Conservation (phyloP, 2,797 vertebrate genomes). For the Sebastes iracundus region DNA sequence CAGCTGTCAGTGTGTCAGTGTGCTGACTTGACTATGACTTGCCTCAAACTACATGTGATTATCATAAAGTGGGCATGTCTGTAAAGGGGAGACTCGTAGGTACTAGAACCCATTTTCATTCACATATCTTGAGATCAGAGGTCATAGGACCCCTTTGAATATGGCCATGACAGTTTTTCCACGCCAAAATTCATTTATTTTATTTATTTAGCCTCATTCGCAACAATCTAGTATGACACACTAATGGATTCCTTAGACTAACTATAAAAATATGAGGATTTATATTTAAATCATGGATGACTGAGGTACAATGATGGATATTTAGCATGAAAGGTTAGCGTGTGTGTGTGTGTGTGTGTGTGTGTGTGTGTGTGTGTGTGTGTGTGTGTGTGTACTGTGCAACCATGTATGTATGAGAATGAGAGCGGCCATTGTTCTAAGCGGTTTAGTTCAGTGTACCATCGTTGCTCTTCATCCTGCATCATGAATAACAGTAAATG, state of each 20-base stretch:
- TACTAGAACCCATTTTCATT: too few relatives aligned
- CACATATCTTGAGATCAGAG: too few relatives aligned
- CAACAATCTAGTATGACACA: too few relatives aligned
- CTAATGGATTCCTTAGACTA: neutral
- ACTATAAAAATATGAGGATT: neutral
- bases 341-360: neutral
- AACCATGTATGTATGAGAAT: slow-evolving; percentile 13
- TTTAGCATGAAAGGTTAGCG: neutral
- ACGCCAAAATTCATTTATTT: too few relatives aligned
- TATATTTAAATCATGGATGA: slow-evolving; percentile 1
- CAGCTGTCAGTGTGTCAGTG: too few relatives aligned
- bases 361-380: neutral
- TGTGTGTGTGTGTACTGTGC: neutral
- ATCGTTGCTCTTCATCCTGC: neutral
- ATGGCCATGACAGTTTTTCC: too few relatives aligned
- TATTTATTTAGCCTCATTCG: too few relatives aligned
- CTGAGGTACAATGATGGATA: neutral
- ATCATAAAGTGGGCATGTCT: too few relatives aligned
- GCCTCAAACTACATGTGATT: too few relatives aligned
- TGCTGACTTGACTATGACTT: too few relatives aligned
- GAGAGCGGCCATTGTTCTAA: slow-evolving; percentile 32
- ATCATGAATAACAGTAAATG: neutral
- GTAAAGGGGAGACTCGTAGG: too few relatives aligned
- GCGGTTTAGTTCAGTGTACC: neutral
- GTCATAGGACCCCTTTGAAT: too few relatives aligned